Conservation (phyloP, 1,140 invertebrate genomes). For the Augochlora pura region DNA sequence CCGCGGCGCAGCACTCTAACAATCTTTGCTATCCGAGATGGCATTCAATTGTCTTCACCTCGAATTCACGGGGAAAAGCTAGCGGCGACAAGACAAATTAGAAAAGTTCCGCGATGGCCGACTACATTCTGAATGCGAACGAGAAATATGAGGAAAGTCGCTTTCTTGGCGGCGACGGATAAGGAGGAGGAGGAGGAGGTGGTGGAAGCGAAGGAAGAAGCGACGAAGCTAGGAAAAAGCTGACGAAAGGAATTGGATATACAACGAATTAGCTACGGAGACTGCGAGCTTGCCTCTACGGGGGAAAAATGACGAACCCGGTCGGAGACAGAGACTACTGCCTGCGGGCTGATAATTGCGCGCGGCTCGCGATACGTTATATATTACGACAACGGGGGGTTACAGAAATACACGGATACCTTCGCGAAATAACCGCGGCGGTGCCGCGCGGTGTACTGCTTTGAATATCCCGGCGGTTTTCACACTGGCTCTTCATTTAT, state of each 20-base stretch:
- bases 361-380: constrained; percentile 37
- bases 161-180: too few relatives aligned
- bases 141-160: not conserved
- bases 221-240: not conserved
- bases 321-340: constrained; percentile 24
- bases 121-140: not conserved
- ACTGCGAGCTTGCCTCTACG: constrained; percentile 15
- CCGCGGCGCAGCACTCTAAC: too few relatives aligned
- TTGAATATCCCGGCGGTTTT: constrained; percentile 29
- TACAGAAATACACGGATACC: constrained; percentile 43
- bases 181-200: too few relatives aligned
- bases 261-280: constrained; percentile 44
- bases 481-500: not conserved
- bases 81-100: too few relatives aligned
- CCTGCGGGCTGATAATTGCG: constrained; percentile 45
- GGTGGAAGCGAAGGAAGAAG: not conserved
- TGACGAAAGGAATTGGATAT: constrained; percentile 50
- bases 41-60: too few relatives aligned
- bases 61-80: too few relatives aligned
- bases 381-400: constrained; percentile 33
- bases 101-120: too few relatives aligned
- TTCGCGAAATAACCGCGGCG: constrained; percentile 26
- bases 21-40: too few relatives aligned
- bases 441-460: not conserved
- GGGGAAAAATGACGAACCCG: not conserved